These are phyloP conservation scores for Harpalus rufipes DNA, from an alignment of 2,888 invertebrate genomes.

Conservation along the genomic window DNA sequence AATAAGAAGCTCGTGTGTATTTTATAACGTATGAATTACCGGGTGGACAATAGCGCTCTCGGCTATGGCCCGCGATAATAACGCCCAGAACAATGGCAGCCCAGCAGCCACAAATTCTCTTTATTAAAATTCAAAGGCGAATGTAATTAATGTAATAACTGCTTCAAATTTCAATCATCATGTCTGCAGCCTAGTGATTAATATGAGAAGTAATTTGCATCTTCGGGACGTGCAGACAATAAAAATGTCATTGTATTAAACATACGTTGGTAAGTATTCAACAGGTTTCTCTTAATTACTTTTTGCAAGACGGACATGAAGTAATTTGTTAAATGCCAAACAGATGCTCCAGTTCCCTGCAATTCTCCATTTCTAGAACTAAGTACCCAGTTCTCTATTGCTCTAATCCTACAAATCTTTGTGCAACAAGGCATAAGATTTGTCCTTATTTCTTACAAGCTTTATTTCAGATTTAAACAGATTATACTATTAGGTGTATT, in stretches of 20 bases:
- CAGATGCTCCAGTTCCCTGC: not conserved
- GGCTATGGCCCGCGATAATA: not conserved
- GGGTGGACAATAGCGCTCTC: not conserved
- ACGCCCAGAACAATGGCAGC: constrained; percentile 34
- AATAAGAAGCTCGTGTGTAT: constrained; percentile 2
- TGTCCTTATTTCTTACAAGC: too few species aligned
- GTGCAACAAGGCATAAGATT: too few species aligned
- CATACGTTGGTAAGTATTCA: not conserved
- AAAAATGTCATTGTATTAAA: constrained; percentile 45
- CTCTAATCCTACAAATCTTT: not conserved
- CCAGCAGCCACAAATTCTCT: constrained; percentile 47
- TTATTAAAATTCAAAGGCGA: constrained; percentile 61
- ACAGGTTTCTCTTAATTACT: constrained; percentile 58
- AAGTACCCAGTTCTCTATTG: not conserved
- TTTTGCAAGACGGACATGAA: constrained; percentile 43
- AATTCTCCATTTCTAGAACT: not conserved
- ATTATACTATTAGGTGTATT: too few species aligned
- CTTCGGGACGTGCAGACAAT: constrained; percentile 26
- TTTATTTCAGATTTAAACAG: too few species aligned
- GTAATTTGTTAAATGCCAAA: constrained; percentile 35
- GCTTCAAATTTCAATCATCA: constrained; percentile 63
- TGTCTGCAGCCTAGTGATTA: constrained; percentile 64
- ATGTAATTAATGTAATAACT: constrained; percentile 63
- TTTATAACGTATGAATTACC: not conserved
- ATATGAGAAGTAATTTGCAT: constrained; percentile 47